Conservation (phyloP, 2,797 vertebrate genomes). For the Rallus crepitans region DNA sequence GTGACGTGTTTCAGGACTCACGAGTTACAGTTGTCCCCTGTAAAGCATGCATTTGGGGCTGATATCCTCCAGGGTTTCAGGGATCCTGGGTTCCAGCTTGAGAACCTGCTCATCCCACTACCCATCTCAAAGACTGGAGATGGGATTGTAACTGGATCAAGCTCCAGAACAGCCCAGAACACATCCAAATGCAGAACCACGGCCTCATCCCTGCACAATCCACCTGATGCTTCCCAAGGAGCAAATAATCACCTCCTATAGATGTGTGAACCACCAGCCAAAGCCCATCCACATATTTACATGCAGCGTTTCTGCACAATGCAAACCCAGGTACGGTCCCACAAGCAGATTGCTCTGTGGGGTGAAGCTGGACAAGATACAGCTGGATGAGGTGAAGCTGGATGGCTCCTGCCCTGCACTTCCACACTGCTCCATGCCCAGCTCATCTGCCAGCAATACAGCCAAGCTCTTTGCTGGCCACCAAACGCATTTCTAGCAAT, state of each 20-base stretch:
- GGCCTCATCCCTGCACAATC: too few species aligned
- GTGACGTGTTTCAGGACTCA: not conserved
- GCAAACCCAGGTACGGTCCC: not conserved
- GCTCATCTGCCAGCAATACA: not conserved
- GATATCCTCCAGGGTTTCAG: not conserved
- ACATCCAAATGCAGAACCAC: not conserved
- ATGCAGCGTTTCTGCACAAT: accelerated
- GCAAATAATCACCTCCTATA: not conserved
- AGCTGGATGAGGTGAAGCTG: not conserved
- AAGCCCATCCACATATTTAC: not conserved
- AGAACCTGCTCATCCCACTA: not conserved
- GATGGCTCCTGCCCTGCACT: accelerated
- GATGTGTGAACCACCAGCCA: accelerated
- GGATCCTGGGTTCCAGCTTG: not conserved
- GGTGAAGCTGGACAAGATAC: not conserved
- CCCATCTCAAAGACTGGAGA: not conserved
- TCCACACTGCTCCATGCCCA: accelerated
- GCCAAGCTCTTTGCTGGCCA: not conserved
- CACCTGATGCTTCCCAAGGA: not conserved
- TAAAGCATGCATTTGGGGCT: not conserved
- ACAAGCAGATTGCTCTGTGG: accelerated
- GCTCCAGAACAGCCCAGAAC: not conserved
- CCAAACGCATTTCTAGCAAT: too few species aligned
- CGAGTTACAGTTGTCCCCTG: accelerated
- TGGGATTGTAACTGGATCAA: not conserved